Evolutionary conservation across 1,140 invertebrate genomes (phyloP).

Genomic region (Drosophila ananassae): DNA sequence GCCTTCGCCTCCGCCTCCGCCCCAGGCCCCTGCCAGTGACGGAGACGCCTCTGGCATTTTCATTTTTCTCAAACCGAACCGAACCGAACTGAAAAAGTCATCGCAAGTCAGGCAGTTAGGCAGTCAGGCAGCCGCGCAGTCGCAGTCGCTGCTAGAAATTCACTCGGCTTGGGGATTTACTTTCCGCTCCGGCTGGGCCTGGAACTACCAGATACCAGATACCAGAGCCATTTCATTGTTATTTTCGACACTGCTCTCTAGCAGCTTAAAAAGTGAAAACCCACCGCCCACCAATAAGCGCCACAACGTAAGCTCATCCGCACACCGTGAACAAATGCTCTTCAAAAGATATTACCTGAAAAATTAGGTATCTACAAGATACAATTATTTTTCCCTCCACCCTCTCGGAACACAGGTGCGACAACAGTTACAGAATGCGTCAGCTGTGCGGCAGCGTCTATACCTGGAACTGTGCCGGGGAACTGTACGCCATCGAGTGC

Average conservation of each 20-base stretch:
- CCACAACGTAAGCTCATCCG: background rate
- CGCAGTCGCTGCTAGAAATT: slow-evolving; percentile 19
- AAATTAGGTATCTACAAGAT: background rate
- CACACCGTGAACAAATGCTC: background rate
- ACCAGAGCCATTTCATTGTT: slow-evolving; percentile 7
- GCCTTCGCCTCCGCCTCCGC: background rate
- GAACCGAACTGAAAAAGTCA: slow-evolving; percentile 1
- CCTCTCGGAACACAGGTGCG: background rate
- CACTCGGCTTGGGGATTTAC: slow-evolving; percentile 27
- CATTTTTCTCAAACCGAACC: background rate
- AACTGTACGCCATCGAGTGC: slow-evolving; percentile 75
- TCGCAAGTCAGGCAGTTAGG: slow-evolving; percentile 2
- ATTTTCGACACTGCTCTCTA: background rate
- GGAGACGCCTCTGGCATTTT: slow-evolving; percentile 3
- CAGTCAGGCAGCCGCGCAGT: slow-evolving; percentile 43
- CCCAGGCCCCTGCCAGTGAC: background rate
- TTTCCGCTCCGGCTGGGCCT: slow-evolving; percentile 6
- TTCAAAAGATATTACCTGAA: background rate
- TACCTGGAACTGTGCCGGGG: slow-evolving; percentile 73
- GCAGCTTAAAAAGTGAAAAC: slow-evolving; percentile 69
- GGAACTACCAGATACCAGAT: background rate
- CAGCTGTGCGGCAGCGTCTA: slow-evolving; percentile 69
- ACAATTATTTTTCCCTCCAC: background rate
- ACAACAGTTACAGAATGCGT: slow-evolving; percentile 19
- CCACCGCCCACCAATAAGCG: background rate